Evolutionary conservation across 2,797 vertebrate genomes (phyloP).

Genomic region (Hydrolagus colliei): DNA sequence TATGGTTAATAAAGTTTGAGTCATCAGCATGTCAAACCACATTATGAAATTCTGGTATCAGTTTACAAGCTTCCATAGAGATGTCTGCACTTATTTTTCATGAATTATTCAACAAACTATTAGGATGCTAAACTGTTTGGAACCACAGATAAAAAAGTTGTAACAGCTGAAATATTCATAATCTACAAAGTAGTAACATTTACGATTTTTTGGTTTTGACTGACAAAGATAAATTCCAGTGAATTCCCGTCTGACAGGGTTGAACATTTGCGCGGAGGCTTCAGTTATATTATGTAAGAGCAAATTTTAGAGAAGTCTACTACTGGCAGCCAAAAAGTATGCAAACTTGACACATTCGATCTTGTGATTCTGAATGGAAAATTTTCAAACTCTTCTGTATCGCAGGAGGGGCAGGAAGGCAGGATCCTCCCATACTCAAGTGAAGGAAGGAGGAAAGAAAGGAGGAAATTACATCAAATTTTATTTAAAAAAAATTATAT

Average conservation of each 20-base stretch:
- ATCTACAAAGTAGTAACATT: no score
- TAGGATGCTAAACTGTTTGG: conserved; percentile 13
- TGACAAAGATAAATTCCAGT: background rate
- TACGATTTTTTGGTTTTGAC: no score
- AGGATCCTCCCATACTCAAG: no score
- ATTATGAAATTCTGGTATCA: background rate
- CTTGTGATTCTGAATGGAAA: no score
- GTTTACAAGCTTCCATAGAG: background rate
- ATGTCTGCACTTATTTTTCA: conserved; percentile 15
- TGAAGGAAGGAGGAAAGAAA: no score
- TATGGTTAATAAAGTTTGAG: conserved; percentile 7
- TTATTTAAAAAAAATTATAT: no score
- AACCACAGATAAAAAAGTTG: conserved; percentile 18
- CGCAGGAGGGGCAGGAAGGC: no score
- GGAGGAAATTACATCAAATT: no score
- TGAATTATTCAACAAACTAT: conserved; percentile 15
- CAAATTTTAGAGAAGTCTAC: background rate
- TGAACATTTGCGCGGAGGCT: background rate
- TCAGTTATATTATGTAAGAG: no score
- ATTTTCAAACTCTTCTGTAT: no score
- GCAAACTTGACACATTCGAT: no score
- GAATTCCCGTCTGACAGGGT: background rate
- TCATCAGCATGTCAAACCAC: background rate
- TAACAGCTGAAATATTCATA: background rate
- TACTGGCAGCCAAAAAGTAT: background rate